A percentile compares a stretch with the other conserved stretches of the same genome.
phyloP scores from a whole-genome alignment of 2,113 vertebrate genomes.

The Sminthopsis crassicaudata region DNA sequence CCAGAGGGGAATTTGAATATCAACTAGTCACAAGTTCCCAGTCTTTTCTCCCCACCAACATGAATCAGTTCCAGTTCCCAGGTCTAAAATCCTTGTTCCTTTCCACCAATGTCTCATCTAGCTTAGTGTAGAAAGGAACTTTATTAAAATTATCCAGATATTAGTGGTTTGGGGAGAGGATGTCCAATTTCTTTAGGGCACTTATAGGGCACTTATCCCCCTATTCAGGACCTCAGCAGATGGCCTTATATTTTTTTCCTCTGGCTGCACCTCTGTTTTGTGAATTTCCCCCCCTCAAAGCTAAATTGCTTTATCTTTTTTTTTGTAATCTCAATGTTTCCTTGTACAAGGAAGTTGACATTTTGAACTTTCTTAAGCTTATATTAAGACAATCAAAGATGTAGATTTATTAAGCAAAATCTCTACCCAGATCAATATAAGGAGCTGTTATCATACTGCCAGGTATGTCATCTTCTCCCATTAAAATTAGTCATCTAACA shows the following conservation, averaged over 20 bases:
- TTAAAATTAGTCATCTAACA: not conserved
- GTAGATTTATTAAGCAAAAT: not conserved
- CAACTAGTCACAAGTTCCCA: not conserved
- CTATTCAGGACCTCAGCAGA: not conserved
- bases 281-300: not conserved
- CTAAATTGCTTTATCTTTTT: not conserved
- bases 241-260: not conserved
- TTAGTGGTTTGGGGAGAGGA: not conserved
- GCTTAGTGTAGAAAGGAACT: not conserved
- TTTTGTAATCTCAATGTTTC: not conserved
- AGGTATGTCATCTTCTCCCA: not conserved
- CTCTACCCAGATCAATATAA: not conserved
- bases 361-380: not conserved
- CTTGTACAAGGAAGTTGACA: not conserved
- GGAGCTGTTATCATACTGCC: not conserved
- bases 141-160: not conserved
- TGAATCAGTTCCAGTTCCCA: not conserved
- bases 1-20: not conserved
- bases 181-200: not conserved
- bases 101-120: not conserved
- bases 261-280: not conserved
- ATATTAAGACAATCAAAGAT: not conserved
- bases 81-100: not conserved
- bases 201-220: not conserved
- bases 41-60: not conserved